A percentile compares a stretch with the other conserved stretches of the same genome.
phyloP scores from a whole-genome alignment of 2,888 invertebrate genomes.

The Orthosia cruda region DNA sequence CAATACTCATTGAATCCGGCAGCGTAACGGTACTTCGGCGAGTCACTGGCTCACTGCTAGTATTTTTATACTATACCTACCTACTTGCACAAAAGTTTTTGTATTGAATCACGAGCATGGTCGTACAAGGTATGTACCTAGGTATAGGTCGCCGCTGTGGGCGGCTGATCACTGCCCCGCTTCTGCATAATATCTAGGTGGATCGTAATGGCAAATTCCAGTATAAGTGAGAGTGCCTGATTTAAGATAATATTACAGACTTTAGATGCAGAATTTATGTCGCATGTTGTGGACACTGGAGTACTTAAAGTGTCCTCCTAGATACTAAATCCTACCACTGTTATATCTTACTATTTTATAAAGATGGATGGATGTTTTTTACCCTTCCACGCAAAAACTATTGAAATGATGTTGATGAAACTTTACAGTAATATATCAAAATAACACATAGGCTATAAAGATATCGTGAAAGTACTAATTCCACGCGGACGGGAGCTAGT shows the following conservation, averaged over 20 bases:
- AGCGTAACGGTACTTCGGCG: constrained; percentile 45
- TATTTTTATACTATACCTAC: constrained; percentile 51
- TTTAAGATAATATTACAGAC: constrained; percentile 55
- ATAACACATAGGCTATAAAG: too few relatives aligned
- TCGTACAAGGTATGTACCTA: constrained; percentile 50
- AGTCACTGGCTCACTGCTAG: constrained; percentile 29
- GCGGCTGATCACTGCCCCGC: constrained; percentile 73
- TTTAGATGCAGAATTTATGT: constrained; percentile 45
- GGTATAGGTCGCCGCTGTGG: constrained; percentile 65
- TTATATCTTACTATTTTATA: too few relatives aligned
- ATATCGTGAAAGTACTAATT: too few relatives aligned
- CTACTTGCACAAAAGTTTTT: constrained; percentile 42
- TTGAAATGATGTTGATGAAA: too few relatives aligned
- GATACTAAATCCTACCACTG: too few relatives aligned
- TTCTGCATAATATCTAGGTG: constrained; percentile 74
- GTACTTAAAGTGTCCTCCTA: too few relatives aligned
- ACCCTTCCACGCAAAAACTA: too few relatives aligned
- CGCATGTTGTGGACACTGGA: background rate
- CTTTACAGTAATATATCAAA: too few relatives aligned
- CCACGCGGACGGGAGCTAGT: too few relatives aligned
- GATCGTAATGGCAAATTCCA: constrained; percentile 76
- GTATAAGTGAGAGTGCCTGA: constrained; percentile 79
- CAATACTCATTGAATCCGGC: constrained; percentile 31
- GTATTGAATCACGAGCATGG: constrained; percentile 51
- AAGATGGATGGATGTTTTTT: too few relatives aligned